Evolutionary conservation across 1,140 invertebrate species (phyloP).

Genomic region (Schlechtendalia chinensis): DNA sequence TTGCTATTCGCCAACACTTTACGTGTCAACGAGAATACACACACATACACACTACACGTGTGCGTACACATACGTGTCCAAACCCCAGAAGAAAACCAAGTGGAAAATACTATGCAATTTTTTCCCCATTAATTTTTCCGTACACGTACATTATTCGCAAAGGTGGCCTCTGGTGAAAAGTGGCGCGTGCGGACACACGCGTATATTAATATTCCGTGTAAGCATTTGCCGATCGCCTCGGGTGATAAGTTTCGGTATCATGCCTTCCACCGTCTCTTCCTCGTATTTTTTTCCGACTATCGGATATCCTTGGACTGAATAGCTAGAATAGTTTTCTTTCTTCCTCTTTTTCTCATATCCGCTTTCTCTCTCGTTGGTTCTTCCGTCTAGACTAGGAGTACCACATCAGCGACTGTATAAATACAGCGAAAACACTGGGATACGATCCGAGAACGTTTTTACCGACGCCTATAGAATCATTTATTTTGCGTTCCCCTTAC

Average conservation of each 20-base stretch:
- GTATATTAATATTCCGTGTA: constrained; percentile 33
- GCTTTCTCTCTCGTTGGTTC: neutral
- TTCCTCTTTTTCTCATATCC: neutral
- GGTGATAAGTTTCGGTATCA: constrained; percentile 17
- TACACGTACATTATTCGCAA: neutral
- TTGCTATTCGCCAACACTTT: neutral
- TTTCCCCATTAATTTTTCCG: constrained; percentile 14
- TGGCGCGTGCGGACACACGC: neutral
- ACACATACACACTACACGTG: neutral
- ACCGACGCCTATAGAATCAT: no score
- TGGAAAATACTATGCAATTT: neutral
- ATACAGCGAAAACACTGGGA: no score
- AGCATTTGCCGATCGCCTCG: constrained; percentile 11
- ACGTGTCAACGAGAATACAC: neutral
- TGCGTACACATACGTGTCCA: neutral
- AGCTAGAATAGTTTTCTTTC: constrained; percentile 3
- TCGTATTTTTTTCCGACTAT: no score
- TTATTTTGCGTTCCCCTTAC: neutral
- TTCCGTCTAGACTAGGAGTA: no score
- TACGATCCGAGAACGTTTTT: neutral
- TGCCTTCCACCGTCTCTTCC: neutral
- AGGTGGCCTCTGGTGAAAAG: neutral
- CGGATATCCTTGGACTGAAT: neutral
- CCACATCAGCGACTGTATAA: no score
- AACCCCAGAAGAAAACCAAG: neutral